These are phyloP conservation scores for Rhopilema esculentum DNA, from an alignment of 30 jellyfish, hydroid and myxozoan species.

Conservation along the genomic window DNA sequence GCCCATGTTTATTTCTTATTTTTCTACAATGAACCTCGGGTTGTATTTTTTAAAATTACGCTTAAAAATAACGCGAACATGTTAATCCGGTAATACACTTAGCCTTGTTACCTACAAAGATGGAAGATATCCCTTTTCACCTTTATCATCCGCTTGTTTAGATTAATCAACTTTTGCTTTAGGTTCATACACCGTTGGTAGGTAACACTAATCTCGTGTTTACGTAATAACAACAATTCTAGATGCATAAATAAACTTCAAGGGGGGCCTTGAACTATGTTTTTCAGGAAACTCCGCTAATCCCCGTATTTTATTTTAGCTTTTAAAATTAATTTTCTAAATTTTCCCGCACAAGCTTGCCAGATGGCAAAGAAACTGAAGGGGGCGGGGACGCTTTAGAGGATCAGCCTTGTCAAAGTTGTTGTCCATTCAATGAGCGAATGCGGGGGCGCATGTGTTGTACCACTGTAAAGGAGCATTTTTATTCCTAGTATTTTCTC, in stretches of 20 bases:
- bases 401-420: too few species aligned
- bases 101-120: constrained; percentile 41
- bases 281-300: constrained; percentile 23
- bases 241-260: constrained; percentile 37
- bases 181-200: constrained; percentile 33
- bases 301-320: constrained; percentile 42
- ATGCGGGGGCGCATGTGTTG: too few species aligned
- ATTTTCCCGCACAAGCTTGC: neutral
- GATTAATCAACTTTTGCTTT: constrained; percentile 63
- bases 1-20: constrained; percentile 2
- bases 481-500: too few species aligned
- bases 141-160: constrained; percentile 39
- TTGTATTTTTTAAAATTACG: constrained; percentile 26
- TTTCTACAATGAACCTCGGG: constrained; percentile 3
- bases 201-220: constrained; percentile 63
- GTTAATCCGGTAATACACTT: constrained; percentile 73
- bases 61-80: constrained; percentile 30
- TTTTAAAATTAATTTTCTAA: neutral
- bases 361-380: too few species aligned
- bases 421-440: too few species aligned
- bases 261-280: constrained; percentile 45
- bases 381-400: neutral
- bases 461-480: too few species aligned
- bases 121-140: constrained; percentile 32
- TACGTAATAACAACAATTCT: constrained; percentile 22